Percentiles rank a stretch among this genome's conserved stretches.
phyloP scores from a whole-genome alignment of 2,888 invertebrate genomes.

The Cosmia pyralina region DNA sequence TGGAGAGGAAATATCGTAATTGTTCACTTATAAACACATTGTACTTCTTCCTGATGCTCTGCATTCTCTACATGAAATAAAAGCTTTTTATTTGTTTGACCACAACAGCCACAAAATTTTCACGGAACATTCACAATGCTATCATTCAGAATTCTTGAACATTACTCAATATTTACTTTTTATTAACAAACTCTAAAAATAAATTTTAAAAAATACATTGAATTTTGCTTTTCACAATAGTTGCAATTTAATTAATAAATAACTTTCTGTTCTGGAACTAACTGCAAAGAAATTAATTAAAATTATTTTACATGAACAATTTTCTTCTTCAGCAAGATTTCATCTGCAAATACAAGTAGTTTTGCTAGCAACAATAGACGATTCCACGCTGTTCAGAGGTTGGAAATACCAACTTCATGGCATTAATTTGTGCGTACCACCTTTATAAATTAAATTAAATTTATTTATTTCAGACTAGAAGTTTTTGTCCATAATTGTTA shows the following conservation, averaged over 20 bases:
- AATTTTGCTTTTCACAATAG: background rate
- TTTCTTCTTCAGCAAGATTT: background rate
- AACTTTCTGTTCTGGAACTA: conserved; percentile 8
- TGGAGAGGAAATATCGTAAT: conserved; percentile 3
- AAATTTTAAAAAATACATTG: too few species aligned
- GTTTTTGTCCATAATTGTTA: background rate
- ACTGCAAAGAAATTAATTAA: conserved; percentile 4
- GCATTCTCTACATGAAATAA: background rate
- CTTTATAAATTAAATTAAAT: background rate
- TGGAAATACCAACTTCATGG: background rate
- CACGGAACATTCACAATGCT: background rate
- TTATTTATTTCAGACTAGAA: background rate
- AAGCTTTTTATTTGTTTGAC: conserved; percentile 2
- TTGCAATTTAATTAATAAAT: conserved; percentile 6
- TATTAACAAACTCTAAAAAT: background rate
- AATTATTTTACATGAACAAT: background rate
- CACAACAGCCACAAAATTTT: background rate
- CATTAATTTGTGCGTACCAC: background rate
- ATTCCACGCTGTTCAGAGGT: background rate
- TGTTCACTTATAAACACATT: conserved; percentile 5
- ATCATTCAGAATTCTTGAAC: background rate
- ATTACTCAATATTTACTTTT: background rate
- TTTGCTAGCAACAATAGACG: conserved; percentile 4
- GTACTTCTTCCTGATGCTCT: background rate
- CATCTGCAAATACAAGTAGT: conserved; percentile 20